Base-by-base conservation (phyloP, 2,113 vertebrate species). In the Chitala chitala region DNA sequence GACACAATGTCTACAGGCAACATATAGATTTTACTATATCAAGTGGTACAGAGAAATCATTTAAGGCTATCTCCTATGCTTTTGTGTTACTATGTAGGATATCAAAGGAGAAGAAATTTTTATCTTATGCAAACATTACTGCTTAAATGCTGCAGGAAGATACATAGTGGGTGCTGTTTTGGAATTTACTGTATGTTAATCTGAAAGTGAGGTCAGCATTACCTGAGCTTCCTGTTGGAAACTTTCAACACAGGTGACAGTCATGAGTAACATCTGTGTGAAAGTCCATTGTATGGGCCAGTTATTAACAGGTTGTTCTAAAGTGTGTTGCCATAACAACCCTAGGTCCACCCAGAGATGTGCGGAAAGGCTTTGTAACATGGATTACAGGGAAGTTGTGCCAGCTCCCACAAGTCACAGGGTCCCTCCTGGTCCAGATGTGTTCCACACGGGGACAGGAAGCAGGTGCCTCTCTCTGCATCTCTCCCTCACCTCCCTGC, bases 241-340 rank as follows among this genome's bases (percentile, higher is more conserved):
- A 17, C 22, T 44, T 17, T n/a, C 17, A 12, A 44, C 1, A 13
- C 46, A 48, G 46, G 46, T 48, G 2, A 51, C 48, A 51, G 48
- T 20, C 20, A 20, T 51, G 48, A 20, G 48, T 51, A 10, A 51
- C 12, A 8, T 8, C 48, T 20, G 20, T 20, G 8, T 1, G 64
- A 66, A 44, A 66, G 64, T 26, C n/a, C n/a, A 15, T 15, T 66
- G 58, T 33, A 61, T 38, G 33, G 29, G 29, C 58, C 31, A 61
- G 58, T 33, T 61, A 61, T 61, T 61, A 61, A 61, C 31, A 61
- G 58, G 20, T 61, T 33, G 36, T 61, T 36, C 31, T 38, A 17
- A 38, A 17, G 58, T 26, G 36, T 46, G 64, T 46, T 44, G 38
- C 38, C 64, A 44, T 24, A 40, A 17, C 24, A 22, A 65, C 7